These are phyloP conservation scores for Eupithecia subfuscata DNA, from an alignment of 2,888 invertebrate genomes.

Conservation along the genomic window DNA sequence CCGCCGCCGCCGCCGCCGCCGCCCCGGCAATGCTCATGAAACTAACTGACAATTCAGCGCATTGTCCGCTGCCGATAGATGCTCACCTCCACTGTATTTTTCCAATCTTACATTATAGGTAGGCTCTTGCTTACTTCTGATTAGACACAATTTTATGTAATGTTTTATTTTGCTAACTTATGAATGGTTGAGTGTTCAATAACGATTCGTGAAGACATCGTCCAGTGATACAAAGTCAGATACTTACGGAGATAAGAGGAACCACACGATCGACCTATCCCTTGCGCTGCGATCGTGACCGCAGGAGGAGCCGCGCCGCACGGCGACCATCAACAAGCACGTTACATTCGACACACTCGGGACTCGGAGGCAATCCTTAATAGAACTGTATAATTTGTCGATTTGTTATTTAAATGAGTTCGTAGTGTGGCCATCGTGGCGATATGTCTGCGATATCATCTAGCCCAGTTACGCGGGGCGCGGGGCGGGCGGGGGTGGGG, in stretches of 20 bases:
- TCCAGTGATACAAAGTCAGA: not conserved
- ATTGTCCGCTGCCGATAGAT: not conserved
- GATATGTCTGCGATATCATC: not conserved
- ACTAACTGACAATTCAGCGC: not conserved
- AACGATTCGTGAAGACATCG: not conserved
- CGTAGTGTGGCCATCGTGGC: not conserved
- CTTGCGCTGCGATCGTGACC: no score
- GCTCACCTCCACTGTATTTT: not conserved
- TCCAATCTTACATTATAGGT: no score
- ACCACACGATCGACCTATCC: no score
- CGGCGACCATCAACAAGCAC: not conserved
- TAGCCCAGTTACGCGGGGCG: not conserved
- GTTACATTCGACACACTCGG: not conserved
- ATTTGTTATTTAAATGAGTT: conserved; percentile 5
- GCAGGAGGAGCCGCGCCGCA: not conserved
- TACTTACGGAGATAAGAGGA: no score
- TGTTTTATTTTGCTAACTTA: no score
- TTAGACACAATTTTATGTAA: no score
- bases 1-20: not conserved
- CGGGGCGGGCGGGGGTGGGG: not conserved
- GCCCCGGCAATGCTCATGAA: not conserved
- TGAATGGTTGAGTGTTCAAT: not conserved
- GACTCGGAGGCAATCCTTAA: not conserved
- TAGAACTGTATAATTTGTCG: not conserved
- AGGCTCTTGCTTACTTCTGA: no score